Conservation (phyloP, 2,113 vertebrate species). For the Ptilonorhynchus violaceus region DNA sequence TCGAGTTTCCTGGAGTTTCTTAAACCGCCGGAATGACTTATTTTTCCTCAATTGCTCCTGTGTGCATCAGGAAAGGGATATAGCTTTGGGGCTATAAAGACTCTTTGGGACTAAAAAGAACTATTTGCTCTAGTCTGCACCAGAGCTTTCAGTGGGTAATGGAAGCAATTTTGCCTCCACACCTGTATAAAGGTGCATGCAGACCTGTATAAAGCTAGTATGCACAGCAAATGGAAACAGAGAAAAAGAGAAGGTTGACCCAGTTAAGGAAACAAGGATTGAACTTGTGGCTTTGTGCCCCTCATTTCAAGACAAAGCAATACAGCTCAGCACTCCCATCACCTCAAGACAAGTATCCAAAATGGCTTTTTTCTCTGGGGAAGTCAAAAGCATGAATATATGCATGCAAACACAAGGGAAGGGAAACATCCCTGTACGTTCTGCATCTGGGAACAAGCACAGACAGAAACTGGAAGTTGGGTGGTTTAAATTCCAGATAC, state of each 20-base stretch:
- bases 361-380: not conserved
- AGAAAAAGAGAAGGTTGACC: not conserved
- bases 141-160: not conserved
- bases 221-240: not conserved
- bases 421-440: not conserved
- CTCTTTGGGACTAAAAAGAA: not conserved
- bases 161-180: accelerated
- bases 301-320: not conserved
- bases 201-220: no score
- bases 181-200: no score
- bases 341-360: not conserved
- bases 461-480: not conserved
- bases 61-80: not conserved
- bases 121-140: not conserved
- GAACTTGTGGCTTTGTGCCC: not conserved
- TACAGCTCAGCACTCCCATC: not conserved
- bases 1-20: slow-evolving; percentile 88
- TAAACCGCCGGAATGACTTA: slow-evolving; percentile 85
- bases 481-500: not conserved
- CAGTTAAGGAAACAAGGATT: not conserved
- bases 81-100: not conserved
- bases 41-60: slow-evolving; percentile 87
- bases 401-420: not conserved
- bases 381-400: not conserved
- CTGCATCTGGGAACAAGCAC: not conserved